These are phyloP conservation scores for Dinoponera quadriceps DNA, from an alignment of 1,140 invertebrate species.

Conservation along the genomic window DNA sequence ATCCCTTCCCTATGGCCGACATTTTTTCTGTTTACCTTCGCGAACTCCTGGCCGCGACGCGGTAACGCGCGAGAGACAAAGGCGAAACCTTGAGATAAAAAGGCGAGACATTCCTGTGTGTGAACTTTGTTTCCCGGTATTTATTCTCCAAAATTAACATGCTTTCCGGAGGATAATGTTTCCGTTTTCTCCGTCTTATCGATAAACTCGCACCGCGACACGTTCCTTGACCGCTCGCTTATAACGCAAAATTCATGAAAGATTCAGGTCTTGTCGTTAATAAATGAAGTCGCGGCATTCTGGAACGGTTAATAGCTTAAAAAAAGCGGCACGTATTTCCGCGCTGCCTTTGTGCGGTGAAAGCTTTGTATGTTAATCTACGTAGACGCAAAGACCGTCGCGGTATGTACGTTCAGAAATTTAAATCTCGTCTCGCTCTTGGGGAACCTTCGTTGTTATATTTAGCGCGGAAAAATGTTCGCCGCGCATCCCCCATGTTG, in stretches of 20 bases:
- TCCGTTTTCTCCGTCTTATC: not conserved
- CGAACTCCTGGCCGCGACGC: no score
- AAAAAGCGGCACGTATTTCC: not conserved
- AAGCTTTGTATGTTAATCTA: conserved; percentile 32
- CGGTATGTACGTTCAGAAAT: conserved; percentile 24
- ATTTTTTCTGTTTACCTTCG: conserved; percentile 13
- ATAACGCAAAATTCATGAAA: conserved; percentile 10
- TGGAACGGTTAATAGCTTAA: conserved; percentile 2
- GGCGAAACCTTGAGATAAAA: not conserved
- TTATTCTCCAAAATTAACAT: conserved; percentile 7
- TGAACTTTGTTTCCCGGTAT: not conserved
- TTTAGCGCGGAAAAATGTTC: conserved; percentile 29
- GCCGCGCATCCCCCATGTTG: not conserved
- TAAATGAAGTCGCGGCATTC: not conserved
- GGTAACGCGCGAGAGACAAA: not conserved
- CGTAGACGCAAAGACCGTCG: not conserved
- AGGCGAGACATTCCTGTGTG: no score
- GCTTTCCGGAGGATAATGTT: not conserved
- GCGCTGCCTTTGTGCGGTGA: not conserved
- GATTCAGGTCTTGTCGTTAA: conserved; percentile 21
- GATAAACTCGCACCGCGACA: not conserved
- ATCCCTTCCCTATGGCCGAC: not conserved
- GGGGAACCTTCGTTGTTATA: not conserved
- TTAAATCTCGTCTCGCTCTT: conserved; percentile 13
- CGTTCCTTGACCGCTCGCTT: not conserved